These are phyloP conservation scores for Sebastes cheni DNA, from an alignment of 2,797 vertebrate species.

Conservation along the genomic window DNA sequence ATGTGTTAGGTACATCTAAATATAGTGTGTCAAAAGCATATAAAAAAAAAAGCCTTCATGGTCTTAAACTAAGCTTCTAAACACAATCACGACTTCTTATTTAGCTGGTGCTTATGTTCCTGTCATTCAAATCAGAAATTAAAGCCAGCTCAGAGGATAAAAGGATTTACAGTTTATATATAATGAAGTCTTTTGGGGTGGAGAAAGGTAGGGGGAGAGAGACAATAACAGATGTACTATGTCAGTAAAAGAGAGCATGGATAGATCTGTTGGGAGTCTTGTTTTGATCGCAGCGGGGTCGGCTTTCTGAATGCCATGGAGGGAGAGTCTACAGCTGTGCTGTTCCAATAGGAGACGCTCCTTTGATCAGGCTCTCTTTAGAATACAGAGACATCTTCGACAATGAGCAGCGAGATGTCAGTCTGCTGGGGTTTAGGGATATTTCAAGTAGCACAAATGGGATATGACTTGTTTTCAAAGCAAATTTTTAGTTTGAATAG, in stretches of 20 bases:
- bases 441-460: slow-evolving; percentile 52
- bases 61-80: slow-evolving; percentile 30
- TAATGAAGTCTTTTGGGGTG: slow-evolving; percentile 40
- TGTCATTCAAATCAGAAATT: slow-evolving; percentile 14
- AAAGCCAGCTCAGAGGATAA: slow-evolving; percentile 24
- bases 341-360: slow-evolving; percentile 35
- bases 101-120: slow-evolving; percentile 10
- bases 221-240: slow-evolving; percentile 34
- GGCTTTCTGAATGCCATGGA: slow-evolving; percentile 35
- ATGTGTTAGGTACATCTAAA: slow-evolving; percentile 12
- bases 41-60: not conserved
- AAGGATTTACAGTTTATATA: slow-evolving; percentile 30
- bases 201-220: not conserved
- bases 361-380: slow-evolving; percentile 63
- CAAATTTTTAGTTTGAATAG: slow-evolving; percentile 38
- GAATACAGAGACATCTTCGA: slow-evolving; percentile 49
- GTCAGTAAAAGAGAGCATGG: slow-evolving; percentile 14
- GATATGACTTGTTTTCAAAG: slow-evolving; percentile 56
- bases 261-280: slow-evolving; percentile 39
- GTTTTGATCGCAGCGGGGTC: slow-evolving; percentile 59
- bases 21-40: slow-evolving; percentile 12
- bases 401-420: slow-evolving; percentile 46
- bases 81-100: slow-evolving; percentile 23
- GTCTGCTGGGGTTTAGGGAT: slow-evolving; percentile 43
- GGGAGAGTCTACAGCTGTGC: slow-evolving; percentile 47